Evolutionary conservation across 2,797 vertebrate genomes (phyloP).

Genomic region (Poecilia gillii): DNA sequence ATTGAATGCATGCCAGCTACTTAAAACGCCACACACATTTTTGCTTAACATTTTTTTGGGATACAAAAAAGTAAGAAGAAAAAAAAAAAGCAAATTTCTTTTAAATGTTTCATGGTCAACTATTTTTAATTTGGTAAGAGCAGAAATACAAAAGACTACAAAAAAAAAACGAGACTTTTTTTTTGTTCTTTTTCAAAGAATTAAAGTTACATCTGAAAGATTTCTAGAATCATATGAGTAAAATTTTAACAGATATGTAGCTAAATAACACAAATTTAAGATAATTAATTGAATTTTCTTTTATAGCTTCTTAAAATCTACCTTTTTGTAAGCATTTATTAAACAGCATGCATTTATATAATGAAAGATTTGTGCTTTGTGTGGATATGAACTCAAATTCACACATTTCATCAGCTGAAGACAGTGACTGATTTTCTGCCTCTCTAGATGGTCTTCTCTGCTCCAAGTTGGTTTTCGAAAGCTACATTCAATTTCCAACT

Average conservation of each 20-base stretch:
- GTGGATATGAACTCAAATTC: neutral
- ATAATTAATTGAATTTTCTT: neutral
- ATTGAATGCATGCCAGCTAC: neutral
- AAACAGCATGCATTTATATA: neutral
- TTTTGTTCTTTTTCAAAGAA: neutral
- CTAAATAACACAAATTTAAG: neutral
- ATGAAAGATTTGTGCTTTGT: neutral
- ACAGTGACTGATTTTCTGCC: neutral
- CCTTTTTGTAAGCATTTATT: neutral
- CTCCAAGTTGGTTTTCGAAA: neutral
- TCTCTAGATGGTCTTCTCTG: neutral
- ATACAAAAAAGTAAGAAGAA: neutral
- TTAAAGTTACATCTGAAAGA: no score
- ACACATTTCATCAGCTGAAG: neutral
- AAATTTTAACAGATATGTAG: neutral
- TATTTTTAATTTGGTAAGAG: neutral
- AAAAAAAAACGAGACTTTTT: neutral
- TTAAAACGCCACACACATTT: neutral
- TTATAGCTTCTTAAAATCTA: neutral
- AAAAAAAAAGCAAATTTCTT: neutral
- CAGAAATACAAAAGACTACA: neutral
- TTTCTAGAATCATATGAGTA: neutral
- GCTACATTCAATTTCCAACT: neutral
- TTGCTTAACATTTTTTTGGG: neutral
- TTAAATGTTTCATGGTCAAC: neutral